phyloP scores from a whole-genome alignment of 2,113 vertebrate genomes.

The Eurypyga helias region DNA sequence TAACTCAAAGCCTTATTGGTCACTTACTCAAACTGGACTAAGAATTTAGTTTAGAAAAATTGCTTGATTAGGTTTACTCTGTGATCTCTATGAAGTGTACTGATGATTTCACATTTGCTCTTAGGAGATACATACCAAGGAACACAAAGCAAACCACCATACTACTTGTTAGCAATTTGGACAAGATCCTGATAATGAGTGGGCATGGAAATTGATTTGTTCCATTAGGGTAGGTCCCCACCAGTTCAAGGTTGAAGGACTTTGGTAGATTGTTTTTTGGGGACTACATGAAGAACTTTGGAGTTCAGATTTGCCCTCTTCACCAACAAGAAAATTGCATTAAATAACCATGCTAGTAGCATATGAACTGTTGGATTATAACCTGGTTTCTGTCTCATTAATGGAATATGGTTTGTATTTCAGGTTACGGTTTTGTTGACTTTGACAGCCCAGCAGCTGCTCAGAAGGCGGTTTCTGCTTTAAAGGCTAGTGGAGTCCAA shows the following conservation, averaged over 20 bases:
- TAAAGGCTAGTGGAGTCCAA: conserved; percentile 94
- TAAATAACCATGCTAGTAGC: background rate
- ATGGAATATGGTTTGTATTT: conserved; percentile 47
- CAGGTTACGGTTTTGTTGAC: conserved; percentile 98
- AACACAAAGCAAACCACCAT: background rate
- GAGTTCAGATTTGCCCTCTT: background rate
- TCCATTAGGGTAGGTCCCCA: background rate
- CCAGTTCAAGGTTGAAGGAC: background rate
- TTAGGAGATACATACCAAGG: background rate
- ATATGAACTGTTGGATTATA: background rate
- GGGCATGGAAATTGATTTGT: background rate
- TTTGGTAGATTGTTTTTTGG: background rate
- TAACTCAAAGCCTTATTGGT: background rate
- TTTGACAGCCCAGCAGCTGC: conserved; percentile 96
- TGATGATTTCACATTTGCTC: background rate
- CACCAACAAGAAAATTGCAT: background rate
- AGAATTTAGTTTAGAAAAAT: background rate
- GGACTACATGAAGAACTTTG: background rate
- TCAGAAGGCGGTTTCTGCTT: conserved; percentile 95
- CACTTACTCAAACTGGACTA: background rate
- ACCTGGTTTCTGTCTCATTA: background rate
- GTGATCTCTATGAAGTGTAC: background rate
- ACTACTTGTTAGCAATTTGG: background rate
- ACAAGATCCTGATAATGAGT: background rate
- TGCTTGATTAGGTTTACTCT: background rate